Evolutionary conservation across 2,797 vertebrate genomes (phyloP).

Genomic region (Xiphophorus birchmanni): DNA sequence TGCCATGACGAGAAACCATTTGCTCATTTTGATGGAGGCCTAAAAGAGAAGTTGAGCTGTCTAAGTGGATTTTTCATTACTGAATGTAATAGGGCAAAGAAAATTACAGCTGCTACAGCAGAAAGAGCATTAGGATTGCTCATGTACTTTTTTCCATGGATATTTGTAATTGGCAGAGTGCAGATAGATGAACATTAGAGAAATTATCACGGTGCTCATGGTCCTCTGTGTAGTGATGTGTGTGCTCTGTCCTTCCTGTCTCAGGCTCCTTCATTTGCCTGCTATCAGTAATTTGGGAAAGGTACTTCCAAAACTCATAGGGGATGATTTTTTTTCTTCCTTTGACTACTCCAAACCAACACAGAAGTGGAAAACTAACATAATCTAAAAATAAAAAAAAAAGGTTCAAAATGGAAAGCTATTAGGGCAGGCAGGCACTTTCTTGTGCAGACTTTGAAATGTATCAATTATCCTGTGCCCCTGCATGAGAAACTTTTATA

Average conservation of each 20-base stretch:
- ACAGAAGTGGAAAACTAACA: slow-evolving; percentile 59
- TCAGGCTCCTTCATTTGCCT: slow-evolving; percentile 44
- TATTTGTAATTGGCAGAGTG: slow-evolving; percentile 75
- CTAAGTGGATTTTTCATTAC: slow-evolving; percentile 91
- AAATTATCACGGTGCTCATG: slow-evolving; percentile 72
- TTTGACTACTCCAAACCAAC: slow-evolving; percentile 48
- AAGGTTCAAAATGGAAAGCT: slow-evolving; percentile 74
- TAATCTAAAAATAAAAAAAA: slow-evolving; percentile 64
- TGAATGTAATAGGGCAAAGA: slow-evolving; percentile 85
- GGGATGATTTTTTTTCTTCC: slow-evolving; percentile 52
- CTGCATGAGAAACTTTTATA: slow-evolving; percentile 57
- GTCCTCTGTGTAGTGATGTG: slow-evolving; percentile 50
- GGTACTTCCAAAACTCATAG: slow-evolving; percentile 62
- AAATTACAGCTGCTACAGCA: slow-evolving; percentile 85
- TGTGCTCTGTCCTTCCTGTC: slow-evolving; percentile 31
- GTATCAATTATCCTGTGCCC: slow-evolving; percentile 52
- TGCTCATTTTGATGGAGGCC: slow-evolving; percentile 87
- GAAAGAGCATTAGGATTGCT: slow-evolving; percentile 79
- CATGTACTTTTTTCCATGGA: slow-evolving; percentile 73
- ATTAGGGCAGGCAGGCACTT: slow-evolving; percentile 64
- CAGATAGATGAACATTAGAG: slow-evolving; percentile 70
- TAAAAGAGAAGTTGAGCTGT: slow-evolving; percentile 82
- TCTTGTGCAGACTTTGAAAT: slow-evolving; percentile 62
- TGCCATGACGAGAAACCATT: slow-evolving; percentile 81
- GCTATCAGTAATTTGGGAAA: slow-evolving; percentile 71